Base-by-base conservation (phyloP, 2,888 invertebrate species). In the Eupithecia vulgata region DNA sequence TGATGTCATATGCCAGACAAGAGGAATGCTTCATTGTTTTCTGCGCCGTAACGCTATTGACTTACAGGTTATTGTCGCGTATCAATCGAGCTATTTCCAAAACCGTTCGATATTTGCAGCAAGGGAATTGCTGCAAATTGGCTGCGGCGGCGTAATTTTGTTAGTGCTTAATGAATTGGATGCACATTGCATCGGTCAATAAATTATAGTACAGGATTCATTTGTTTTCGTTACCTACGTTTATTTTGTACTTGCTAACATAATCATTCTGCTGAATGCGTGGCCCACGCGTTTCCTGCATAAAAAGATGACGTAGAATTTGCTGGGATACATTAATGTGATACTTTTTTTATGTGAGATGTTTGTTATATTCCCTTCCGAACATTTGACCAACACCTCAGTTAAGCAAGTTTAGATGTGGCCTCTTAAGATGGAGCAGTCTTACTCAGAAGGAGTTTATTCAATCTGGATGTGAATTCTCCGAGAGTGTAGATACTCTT, bases 111-210 rank as follows among this genome's bases (percentile, higher is more conserved):
- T 76, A 86, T 85, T 85, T 81, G 79, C 85, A 84, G 59, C 76
- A 70, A 80, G 76, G 79, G 79, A 85, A 80, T 81, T 75, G 81
- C 77, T 81, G 82, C 81, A 82, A 85, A 85, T 85, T 85, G 83
- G 80, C 81, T 79, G 78, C 75, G 77, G 79, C 81, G 76, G 83
- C 81, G 80, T 82, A 79, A 79, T 80, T 73, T 76, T 70, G 77
- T 81, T 81, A 77, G 78, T 74, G 76, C 80, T 81, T 80, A 81
- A 81, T 77, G 80, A 82, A 85, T 83, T 79, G 77, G 74, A 81
- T 82, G 77, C 71, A 80, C 74, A 68, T 66, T 68, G 68, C 68
- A 69, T 69, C 25, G 62, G 62, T 75, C 59, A 80, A 77, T 77
- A 78, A 80, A 77, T 78, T 75, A 76, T 75, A 69, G 21, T 71